Evolutionary conservation across 2,888 invertebrate species (phyloP).

Genomic region (Cheilosia pagana): DNA sequence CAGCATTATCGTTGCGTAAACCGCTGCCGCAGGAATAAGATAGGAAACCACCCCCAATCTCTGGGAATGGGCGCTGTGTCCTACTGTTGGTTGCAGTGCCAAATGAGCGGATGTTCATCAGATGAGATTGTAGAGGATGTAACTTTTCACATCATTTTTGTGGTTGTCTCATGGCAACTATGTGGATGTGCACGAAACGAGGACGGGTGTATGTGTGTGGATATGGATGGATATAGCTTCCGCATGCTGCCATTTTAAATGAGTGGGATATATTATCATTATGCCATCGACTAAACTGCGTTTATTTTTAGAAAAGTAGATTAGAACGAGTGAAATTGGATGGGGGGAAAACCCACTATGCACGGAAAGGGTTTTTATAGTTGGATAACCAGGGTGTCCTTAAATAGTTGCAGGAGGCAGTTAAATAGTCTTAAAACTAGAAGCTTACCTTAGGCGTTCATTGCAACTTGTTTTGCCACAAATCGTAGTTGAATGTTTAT

Average conservation of each 20-base stretch:
- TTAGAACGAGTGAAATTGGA: constrained; percentile 18
- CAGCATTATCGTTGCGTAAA: constrained; percentile 52
- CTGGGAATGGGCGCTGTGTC: neutral
- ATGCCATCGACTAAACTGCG: constrained; percentile 33
- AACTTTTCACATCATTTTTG: constrained; percentile 69
- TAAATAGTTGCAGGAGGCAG: too few relatives aligned
- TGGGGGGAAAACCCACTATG: too few relatives aligned
- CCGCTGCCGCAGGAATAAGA: constrained; percentile 29
- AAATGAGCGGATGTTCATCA: constrained; percentile 53
- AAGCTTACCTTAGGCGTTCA: too few relatives aligned
- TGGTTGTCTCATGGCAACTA: constrained; percentile 33
- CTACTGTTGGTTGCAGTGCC: neutral
- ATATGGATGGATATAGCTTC: neutral
- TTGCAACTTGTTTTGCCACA: too few relatives aligned
- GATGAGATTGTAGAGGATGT: constrained; percentile 45
- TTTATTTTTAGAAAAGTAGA: constrained; percentile 39
- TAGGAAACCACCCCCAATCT: constrained; percentile 1
- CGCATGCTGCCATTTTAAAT: constrained; percentile 13
- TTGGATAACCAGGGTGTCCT: too few relatives aligned
- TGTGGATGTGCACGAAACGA: neutral
- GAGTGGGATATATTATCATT: constrained; percentile 29
- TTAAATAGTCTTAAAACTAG: too few relatives aligned
- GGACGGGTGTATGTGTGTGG: neutral
- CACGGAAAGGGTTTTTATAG: too few relatives aligned
- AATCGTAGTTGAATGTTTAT: too few relatives aligned